A percentile compares a stretch with the other conserved stretches of the same genome.
Evolutionary conservation across 2,888 invertebrate genomes (phyloP).

Genomic region (Odontocerum albicorne): DNA sequence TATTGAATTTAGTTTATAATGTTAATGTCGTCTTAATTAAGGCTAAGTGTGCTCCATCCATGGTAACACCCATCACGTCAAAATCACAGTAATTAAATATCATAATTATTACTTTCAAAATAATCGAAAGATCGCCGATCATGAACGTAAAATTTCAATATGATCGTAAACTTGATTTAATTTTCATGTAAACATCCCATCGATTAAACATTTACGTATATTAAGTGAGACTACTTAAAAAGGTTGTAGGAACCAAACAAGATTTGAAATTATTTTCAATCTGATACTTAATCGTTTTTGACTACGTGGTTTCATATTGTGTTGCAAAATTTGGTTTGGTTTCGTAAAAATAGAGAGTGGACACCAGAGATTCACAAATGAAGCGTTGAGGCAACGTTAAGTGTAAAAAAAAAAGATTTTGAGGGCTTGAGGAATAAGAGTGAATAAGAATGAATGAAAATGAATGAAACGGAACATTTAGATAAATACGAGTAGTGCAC

Average conservation of each 20-base stretch:
- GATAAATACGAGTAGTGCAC: too few species aligned
- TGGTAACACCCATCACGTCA: constrained; percentile 27
- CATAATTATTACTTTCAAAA: constrained; percentile 30
- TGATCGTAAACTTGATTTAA: neutral
- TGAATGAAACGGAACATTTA: too few species aligned
- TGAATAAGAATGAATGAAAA: too few species aligned
- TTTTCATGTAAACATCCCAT: too few species aligned
- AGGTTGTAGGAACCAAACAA: too few species aligned
- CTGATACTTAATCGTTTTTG: neutral
- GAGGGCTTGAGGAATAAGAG: too few species aligned
- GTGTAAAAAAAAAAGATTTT: too few species aligned
- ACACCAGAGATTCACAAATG: too few species aligned
- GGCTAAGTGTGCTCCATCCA: constrained; percentile 23
- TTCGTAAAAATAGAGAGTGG: too few species aligned
- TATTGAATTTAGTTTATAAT: constrained; percentile 19
- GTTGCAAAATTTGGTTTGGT: neutral
- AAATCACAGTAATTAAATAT: constrained; percentile 33
- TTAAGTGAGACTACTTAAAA: too few species aligned
- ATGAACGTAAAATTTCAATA: constrained; percentile 28
- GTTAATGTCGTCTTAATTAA: constrained; percentile 28
- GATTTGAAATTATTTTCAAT: neutral
- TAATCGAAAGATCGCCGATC: constrained; percentile 21
- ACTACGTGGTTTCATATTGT: neutral
- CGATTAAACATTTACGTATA: too few species aligned
- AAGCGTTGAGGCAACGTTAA: too few species aligned